Percentiles rank a stretch among this genome's conserved stretches.
These are phyloP conservation scores for Dryadula phaetusa DNA, from an alignment of 2,888 invertebrate species.

Conservation along the genomic window DNA sequence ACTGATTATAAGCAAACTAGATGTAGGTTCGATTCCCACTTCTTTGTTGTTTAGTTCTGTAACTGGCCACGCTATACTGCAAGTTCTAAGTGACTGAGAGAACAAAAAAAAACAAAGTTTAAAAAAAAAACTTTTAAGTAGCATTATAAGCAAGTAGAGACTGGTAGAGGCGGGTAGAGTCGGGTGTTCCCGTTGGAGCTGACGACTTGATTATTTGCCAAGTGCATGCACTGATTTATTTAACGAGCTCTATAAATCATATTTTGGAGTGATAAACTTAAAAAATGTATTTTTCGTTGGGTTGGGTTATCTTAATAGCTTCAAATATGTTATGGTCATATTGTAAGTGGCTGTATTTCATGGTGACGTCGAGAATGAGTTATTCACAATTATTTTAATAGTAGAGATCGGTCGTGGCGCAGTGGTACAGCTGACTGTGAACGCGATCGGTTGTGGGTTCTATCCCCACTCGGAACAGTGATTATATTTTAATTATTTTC, in stretches of 20 bases:
- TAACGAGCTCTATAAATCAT: slow-evolving; percentile 36
- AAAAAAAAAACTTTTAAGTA: not conserved
- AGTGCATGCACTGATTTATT: slow-evolving; percentile 37
- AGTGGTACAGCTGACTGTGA: too few relatives aligned
- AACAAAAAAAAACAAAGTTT: too few relatives aligned
- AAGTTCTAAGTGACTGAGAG: too few relatives aligned
- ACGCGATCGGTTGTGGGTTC: too few relatives aligned
- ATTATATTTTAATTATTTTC: too few relatives aligned
- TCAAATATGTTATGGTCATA: slow-evolving; percentile 15
- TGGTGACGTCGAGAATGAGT: not conserved
- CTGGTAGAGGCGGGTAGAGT: not conserved
- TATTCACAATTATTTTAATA: not conserved
- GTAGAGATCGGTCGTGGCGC: too few relatives aligned
- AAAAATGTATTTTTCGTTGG: slow-evolving; percentile 34
- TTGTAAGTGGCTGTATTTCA: slow-evolving; percentile 1
- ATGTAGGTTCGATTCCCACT: too few relatives aligned
- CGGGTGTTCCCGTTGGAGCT: slow-evolving; percentile 11
- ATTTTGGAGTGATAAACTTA: slow-evolving; percentile 21
- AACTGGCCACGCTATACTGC: too few relatives aligned
- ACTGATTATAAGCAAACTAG: too few relatives aligned
- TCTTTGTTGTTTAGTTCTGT: too few relatives aligned
- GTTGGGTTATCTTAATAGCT: slow-evolving; percentile 25
- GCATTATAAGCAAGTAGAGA: not conserved
- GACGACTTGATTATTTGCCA: slow-evolving; percentile 39
- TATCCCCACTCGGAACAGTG: too few relatives aligned